phyloP scores from a whole-genome alignment of 2,888 invertebrate species.

The Leistus spinibarbis region DNA sequence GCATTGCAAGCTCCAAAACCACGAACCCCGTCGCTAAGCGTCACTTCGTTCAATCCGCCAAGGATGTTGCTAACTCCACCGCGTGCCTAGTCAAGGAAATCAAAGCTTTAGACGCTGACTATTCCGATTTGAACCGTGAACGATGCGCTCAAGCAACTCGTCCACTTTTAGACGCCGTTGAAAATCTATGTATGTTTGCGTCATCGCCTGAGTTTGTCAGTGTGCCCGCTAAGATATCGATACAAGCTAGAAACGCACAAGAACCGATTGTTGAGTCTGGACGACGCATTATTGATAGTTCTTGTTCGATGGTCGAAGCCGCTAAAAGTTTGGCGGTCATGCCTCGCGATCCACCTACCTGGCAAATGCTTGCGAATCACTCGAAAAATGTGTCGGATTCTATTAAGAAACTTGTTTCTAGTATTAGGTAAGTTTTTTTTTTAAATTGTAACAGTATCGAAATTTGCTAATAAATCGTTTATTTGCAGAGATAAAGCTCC shows the following conservation, averaged over 20 bases:
- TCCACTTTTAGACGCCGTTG: slow-evolving; percentile 86
- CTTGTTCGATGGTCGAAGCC: slow-evolving; percentile 87
- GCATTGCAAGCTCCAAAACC: slow-evolving; percentile 89
- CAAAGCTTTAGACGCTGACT: slow-evolving; percentile 85
- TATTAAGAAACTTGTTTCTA: slow-evolving; percentile 91
- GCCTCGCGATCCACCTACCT: slow-evolving; percentile 90
- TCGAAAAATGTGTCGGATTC: slow-evolving; percentile 96
- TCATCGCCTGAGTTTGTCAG: slow-evolving; percentile 93
- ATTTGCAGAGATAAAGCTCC: slow-evolving; percentile 86
- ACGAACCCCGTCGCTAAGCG: slow-evolving; percentile 90
- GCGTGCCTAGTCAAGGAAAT: slow-evolving; percentile 93
- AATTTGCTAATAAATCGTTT: too few relatives aligned
- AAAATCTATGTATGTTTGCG: slow-evolving; percentile 90
- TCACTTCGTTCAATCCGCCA: slow-evolving; percentile 97
- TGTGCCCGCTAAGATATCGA: slow-evolving; percentile 88
- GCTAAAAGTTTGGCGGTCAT: slow-evolving; percentile 88
- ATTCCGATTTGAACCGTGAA: slow-evolving; percentile 75
- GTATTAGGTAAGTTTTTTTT: slow-evolving; percentile 65
- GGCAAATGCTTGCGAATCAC: slow-evolving; percentile 92
- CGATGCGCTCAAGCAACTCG: slow-evolving; percentile 79
- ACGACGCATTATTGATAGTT: slow-evolving; percentile 77
- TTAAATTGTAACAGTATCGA: slow-evolving; percentile 22
- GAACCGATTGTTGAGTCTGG: slow-evolving; percentile 88
- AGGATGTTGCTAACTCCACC: slow-evolving; percentile 96
- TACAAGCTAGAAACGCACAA: slow-evolving; percentile 81